phyloP scores from a whole-genome alignment of 2,888 invertebrate species.

The Sipha maydis region DNA sequence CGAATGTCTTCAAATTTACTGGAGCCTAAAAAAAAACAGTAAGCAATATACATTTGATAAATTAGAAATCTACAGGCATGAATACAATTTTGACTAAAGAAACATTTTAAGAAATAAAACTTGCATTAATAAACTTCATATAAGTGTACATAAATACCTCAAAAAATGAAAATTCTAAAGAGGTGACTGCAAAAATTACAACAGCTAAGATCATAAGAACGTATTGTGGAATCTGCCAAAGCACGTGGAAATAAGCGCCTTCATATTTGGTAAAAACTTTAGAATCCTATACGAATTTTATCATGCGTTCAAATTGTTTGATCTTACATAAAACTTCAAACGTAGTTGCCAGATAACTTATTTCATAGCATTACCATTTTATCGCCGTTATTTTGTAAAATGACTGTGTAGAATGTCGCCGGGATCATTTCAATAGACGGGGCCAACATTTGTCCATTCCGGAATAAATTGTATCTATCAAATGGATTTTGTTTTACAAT shows the following conservation, averaged over 20 bases:
- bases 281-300: conserved; percentile 67
- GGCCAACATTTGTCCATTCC: neutral
- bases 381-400: neutral
- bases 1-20: too few species aligned
- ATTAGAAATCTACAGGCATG: too few species aligned
- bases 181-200: neutral
- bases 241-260: neutral
- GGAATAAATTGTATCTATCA: neutral
- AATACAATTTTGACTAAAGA: too few species aligned
- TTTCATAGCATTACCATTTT: neutral
- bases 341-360: too few species aligned
- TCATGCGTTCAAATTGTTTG: conserved; percentile 86
- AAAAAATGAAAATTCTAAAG: neutral
- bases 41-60: too few species aligned
- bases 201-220: neutral
- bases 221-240: conserved; percentile 2
- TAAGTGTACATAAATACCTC: neutral
- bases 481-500: too few species aligned
- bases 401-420: neutral
- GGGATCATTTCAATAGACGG: neutral
- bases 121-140: too few species aligned
- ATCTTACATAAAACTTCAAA: neutral
- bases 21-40: too few species aligned
- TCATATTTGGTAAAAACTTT: neutral
- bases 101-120: too few species aligned